Conservation (phyloP, 1,140 invertebrate genomes). For the Arion vulgaris region DNA sequence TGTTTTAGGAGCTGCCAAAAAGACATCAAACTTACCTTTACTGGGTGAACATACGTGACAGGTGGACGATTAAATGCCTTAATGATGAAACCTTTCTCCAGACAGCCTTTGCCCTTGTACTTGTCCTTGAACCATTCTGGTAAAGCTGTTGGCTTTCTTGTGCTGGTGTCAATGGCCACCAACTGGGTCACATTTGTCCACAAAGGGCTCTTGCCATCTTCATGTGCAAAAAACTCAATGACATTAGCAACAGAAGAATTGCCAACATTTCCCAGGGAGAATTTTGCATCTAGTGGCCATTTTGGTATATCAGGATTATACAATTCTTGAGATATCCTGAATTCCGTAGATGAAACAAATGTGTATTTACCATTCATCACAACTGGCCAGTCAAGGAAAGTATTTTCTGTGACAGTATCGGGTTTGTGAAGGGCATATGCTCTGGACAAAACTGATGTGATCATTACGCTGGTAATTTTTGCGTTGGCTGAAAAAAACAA, state of each 20-base stretch:
- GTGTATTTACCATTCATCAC: not conserved
- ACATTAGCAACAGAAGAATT: conserved; percentile 22
- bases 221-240: not conserved
- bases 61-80: conserved; percentile 5
- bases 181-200: conserved; percentile 20
- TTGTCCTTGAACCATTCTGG: conserved; percentile 28
- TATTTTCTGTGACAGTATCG: not conserved
- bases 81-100: conserved; percentile 21
- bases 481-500: not conserved
- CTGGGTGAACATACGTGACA: not conserved
- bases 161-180: conserved; percentile 29
- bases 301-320: conserved; percentile 16
- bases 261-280: conserved; percentile 12
- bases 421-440: conserved; percentile 7
- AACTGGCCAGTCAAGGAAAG: conserved; percentile 11
- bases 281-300: conserved; percentile 20
- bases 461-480: conserved; percentile 24
- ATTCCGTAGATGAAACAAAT: conserved; percentile 14
- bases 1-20: no score
- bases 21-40: not conserved
- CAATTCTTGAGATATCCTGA: conserved; percentile 15
- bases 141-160: conserved; percentile 34
- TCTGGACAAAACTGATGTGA: conserved; percentile 14
- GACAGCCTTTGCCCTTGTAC: conserved; percentile 11
- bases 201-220: not conserved